Evolutionary conservation across 2,113 vertebrate genomes (phyloP), one percentile per base, ranked within the genome.

Genomic region (Balaeniceps rex): DNA sequence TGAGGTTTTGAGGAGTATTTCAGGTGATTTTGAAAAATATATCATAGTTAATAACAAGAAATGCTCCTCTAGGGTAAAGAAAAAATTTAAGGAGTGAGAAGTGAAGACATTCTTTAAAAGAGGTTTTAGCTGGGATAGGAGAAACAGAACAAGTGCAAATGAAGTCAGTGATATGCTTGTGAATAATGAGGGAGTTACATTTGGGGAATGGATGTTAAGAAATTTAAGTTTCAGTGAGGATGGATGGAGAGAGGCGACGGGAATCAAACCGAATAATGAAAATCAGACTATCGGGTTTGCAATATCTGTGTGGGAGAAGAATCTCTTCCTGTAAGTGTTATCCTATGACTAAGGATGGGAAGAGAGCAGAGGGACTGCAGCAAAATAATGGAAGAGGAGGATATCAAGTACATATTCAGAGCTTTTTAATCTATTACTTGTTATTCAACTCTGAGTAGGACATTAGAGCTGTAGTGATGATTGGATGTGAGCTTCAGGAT

Each of bases 11-110:
- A 91, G 78, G 63, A 83, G 58, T 74, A 46, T 85, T 94, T 79
- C 54, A 54, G 87, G 74, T 94, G 75, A 72, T 83, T 91, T 85
- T 87, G 70, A 87, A 93, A 93, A 84, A 87, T 89, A 42, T 76
- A 76, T 87, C 92, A 63, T 47, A 58, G 58, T 68, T 85, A 84
- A 95, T 93, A 85, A 91, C 66, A 90, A 94, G 88, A 91, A 95
- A 87, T 88, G 49, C 63, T 87, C 58, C 91, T 81, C 24, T 36
- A 91, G 70, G 84, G 74, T 70, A 88, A 85, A 91, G 77, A 65
- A 89, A 79, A 90, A 89, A 88, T 3, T 34, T 78, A 42, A 89
- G 22, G 36, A 64, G 47, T 40, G 38, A 89, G 83, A 70, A 95
- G 76, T 87, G 44, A 71, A 91, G 58, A 34, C 84, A 87, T n/a